Conservation (phyloP, 2,797 vertebrate species). For the Crenichthys baileyi region DNA sequence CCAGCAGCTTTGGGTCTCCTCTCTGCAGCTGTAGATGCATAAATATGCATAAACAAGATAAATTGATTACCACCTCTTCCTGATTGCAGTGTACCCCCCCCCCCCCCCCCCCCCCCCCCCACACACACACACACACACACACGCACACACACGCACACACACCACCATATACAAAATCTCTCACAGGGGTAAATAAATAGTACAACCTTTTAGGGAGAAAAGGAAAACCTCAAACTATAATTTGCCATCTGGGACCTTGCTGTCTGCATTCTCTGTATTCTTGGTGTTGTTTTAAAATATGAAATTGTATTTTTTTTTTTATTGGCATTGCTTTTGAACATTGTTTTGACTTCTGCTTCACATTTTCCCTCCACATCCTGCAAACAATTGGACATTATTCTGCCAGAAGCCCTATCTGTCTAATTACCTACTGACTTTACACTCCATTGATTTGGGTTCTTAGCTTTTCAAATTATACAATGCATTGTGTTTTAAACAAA, state of each 20-base stretch:
- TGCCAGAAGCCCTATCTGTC: slow-evolving; percentile 78
- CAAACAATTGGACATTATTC: slow-evolving; percentile 81
- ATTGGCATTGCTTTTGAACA: slow-evolving; percentile 16
- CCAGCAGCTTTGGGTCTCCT: slow-evolving; percentile 48
- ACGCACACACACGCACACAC: no score
- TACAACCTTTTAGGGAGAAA: slow-evolving; percentile 49
- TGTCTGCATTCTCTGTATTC: neutral
- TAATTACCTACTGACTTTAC: slow-evolving; percentile 86
- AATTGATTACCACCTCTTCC: slow-evolving; percentile 80
- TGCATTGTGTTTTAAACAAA: slow-evolving; percentile 90
- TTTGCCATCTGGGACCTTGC: slow-evolving; percentile 5
- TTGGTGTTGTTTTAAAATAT: slow-evolving; percentile 3
- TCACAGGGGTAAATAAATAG: slow-evolving; percentile 59
- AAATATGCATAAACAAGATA: slow-evolving; percentile 68
- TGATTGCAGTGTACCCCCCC: slow-evolving; percentile 76
- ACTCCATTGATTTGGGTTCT: slow-evolving; percentile 89
- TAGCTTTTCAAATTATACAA: slow-evolving; percentile 89
- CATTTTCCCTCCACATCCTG: slow-evolving; percentile 53
- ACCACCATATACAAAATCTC: no score
- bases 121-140: no score
- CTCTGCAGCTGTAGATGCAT: slow-evolving; percentile 54
- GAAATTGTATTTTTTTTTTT: slow-evolving; percentile 2
- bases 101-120: slow-evolving; percentile 60
- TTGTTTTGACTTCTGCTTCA: slow-evolving; percentile 33
- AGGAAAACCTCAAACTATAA: slow-evolving; percentile 38